Evolutionary conservation across 30 jellyfish, hydroid and myxozoan genomes (phyloP), one percentile per base, ranked within the genome.

Genomic region (Chironex yamaguchii): DNA sequence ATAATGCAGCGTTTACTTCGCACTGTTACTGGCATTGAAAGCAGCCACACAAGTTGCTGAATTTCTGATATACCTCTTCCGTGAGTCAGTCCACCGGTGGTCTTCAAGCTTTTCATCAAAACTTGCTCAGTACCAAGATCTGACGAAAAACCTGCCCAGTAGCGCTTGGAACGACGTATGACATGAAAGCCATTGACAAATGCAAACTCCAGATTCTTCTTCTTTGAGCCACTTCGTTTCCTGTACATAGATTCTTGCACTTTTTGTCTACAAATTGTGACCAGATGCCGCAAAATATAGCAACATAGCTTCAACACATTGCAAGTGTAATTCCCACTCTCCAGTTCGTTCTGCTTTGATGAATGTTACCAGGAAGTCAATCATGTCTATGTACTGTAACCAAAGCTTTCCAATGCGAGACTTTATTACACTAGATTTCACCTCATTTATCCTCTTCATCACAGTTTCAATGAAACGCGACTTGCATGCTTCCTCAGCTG

Each of bases 211-310:
- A 11, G 85, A 88, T 26, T 87, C 71, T 26, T 42, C 64, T 49
- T 36, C 48, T 66, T 84, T 28, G 22, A 76, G 93, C 58, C 67
- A 66, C 65, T 42, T 32, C 96, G 77, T 86, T 2, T 13, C 42
- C 64, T 86, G 96, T n/a, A 86, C 69, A 62, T 76, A 86, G 23
- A 77, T 24, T 0, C 85, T 22, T 24, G 94, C 72, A 68, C 79
- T n/a, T 71, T 88, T 81, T 1, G 96, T 62, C 51, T 88, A 88
- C 49, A 63, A 48, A 34, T 64, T 63, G 76, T 81, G 91, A 24
- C 91, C 85, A 13, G 91, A 36, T 49, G 91, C 91, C 34, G 91
- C 91, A 64, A 63, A 63, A 33, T 81, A 81, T 13, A 75, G 91
- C 50, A 81, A 42, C 85, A 68, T 68, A 27, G 82, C 82, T 68